Evolutionary conservation across 2,113 vertebrate genomes (phyloP), one percentile per base, ranked within the genome.

Genomic region (Datnioides undecimradiatus): DNA sequence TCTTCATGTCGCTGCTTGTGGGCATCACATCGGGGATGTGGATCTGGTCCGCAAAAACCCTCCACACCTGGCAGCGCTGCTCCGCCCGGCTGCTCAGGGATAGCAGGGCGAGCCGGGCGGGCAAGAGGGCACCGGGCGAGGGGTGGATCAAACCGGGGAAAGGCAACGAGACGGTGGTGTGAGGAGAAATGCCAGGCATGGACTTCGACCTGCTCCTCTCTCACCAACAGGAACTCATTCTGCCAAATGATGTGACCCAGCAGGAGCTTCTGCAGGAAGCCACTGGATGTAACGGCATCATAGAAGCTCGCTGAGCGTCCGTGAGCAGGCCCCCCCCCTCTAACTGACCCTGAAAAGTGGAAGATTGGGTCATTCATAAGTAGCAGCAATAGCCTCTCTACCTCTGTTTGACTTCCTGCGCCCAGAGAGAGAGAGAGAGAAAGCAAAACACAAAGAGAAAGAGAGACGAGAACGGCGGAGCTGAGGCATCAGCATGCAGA

Each of bases 1-100:
- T 99, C 80, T 99, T 99, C 86, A 99, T 99, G 98, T 98, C 97
- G 31, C 93, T 99, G 83, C 93, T 99, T 10, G 98, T 99, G 76
- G 98, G 98, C 83, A 99, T 99, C 91, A 99, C 98, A 0, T 99
- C 98, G 3, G 97, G 98, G 81, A 99, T 99, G 98, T 99, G 98
- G 98, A 98, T 99, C 90, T 99, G 98, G 98, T 99, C 98, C 1
- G 98, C 98, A 64, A 99, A 99, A 89, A 99, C 98, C 12, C 95
- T 99, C 45, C 97, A 99, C 93, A 98, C 98, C 0, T 99, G 98
- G 98, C 97, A 97, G 91, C 97, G 96, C 84, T 99, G 98, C 93
- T 96, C 97, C 0, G 94, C 95, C 77, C 95, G 96, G 78, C 92
- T 99, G 76, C 94, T 98, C 95, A 62, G 96, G 95, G 92, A 96